phyloP scores from a whole-genome alignment of 2,113 vertebrate species.

The Cinclus mexicanus region DNA sequence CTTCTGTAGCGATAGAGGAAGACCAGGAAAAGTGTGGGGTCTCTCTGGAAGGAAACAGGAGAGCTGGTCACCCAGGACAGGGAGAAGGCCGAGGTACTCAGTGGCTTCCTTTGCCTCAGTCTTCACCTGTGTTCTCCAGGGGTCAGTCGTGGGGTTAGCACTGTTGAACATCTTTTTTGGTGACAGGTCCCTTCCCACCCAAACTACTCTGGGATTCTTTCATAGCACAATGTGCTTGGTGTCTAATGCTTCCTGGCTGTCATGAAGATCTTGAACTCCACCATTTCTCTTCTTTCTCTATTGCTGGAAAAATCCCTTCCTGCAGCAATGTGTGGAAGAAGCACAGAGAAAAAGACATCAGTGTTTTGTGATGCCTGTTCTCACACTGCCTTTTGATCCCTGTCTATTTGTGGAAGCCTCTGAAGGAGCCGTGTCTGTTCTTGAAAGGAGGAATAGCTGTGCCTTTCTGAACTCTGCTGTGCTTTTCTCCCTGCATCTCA shows the following conservation, averaged over 20 bases:
- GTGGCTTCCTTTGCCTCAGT: background rate
- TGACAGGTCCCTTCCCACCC: background rate
- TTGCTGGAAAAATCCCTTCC: background rate
- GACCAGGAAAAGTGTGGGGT: background rate
- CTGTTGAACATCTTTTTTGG: background rate
- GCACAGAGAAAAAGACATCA: background rate
- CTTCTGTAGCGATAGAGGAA: background rate
- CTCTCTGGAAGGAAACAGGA: rapidly evolving
- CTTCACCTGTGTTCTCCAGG: background rate
- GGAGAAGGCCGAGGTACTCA: background rate
- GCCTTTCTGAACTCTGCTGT: background rate
- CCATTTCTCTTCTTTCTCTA: background rate
- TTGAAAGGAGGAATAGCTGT: background rate
- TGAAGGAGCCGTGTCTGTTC: background rate
- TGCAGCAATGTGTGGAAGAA: background rate
- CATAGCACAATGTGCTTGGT: rapidly evolving
- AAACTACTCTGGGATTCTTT: background rate
- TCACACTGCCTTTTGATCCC: background rate
- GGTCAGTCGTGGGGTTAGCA: too few relatives aligned
- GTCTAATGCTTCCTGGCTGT: background rate
- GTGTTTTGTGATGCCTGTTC: background rate
- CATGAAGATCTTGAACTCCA: background rate
- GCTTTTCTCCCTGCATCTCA: background rate
- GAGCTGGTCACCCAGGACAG: background rate
- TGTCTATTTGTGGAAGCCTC: background rate